Evolutionary conservation across 2,113 vertebrate species (phyloP).

Genomic region (Notechis scutatus): DNA sequence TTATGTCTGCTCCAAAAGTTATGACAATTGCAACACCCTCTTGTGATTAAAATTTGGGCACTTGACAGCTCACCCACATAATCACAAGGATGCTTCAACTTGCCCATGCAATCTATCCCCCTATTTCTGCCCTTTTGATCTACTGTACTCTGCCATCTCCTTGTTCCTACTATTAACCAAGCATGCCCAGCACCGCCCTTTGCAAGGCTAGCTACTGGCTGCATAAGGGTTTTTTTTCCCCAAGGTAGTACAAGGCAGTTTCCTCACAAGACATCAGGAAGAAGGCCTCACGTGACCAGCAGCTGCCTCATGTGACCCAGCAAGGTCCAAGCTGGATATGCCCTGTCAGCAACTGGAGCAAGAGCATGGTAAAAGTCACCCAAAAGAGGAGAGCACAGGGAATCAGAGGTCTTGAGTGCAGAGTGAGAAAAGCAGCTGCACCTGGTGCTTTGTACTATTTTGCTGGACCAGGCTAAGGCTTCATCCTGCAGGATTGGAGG

Average conservation of each 20-base stretch:
- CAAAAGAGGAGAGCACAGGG: background rate
- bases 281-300: background rate
- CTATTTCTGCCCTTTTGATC: background rate
- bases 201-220: background rate
- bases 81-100: background rate
- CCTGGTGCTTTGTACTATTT: background rate
- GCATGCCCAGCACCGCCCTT: background rate
- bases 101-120: background rate
- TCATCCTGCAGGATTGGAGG: background rate
- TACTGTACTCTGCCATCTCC: background rate
- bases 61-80: background rate
- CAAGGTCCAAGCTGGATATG: background rate
- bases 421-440: background rate
- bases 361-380: background rate
- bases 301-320: background rate
- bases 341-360: background rate
- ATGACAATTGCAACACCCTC: background rate
- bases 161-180: background rate
- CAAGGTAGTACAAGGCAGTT: background rate
- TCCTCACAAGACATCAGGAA: background rate
- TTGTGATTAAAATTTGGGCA: background rate
- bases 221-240: background rate
- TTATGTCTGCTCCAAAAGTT: background rate
- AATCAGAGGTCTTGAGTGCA: background rate
- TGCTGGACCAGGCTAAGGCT: background rate